Base-by-base conservation (phyloP, 2,888 invertebrate genomes). In the Xylophagus ater region DNA sequence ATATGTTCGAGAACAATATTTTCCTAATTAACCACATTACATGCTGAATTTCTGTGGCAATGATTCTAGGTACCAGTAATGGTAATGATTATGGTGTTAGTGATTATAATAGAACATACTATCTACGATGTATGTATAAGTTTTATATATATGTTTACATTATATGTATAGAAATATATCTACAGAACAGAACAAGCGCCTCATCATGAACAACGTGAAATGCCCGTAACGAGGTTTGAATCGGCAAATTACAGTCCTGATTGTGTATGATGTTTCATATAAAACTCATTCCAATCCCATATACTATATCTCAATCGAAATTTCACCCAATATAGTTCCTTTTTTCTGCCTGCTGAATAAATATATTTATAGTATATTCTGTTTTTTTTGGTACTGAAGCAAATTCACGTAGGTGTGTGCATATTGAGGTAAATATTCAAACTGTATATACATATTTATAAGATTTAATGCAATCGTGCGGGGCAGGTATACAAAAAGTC, bases 141-240 rank as follows among this genome's bases (percentile, higher is more conserved):
- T 28, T n/a, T n/a, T n/a, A n/a, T n/a, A 28, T 28, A 8, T 8
- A 28, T 15, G 15, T 10, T 4, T n/a, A 25, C n/a, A 25, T 4
- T 14, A 29, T 17, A 29, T 29, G 10, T n/a, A 29, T 29, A 10
- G 7, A 4, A 14, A 28, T 19, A 29, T 29, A 44, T 44, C 40
- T 44, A 42, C 41, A 43, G 29, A 44, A 31, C 43, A 45, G 47
- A 51, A 49, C 48, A 51, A 51, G 47, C 44, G 48, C 47, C 48
- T 51, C 51, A 51, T 49, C 48, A 51, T 49, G 49, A 49, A 36
- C 40, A 47, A 51, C 48, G 49, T 52, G 52, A 52, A 52, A 52
- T 47, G 50, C 45, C 50, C 49, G 49, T 52, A 52, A 52, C 51
- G 52, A 52, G 49, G 48, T 52, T 51, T 52, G 52, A 52, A 52